phyloP scores from a whole-genome alignment of 1,140 invertebrate species.

The Eubasilissa regina region DNA sequence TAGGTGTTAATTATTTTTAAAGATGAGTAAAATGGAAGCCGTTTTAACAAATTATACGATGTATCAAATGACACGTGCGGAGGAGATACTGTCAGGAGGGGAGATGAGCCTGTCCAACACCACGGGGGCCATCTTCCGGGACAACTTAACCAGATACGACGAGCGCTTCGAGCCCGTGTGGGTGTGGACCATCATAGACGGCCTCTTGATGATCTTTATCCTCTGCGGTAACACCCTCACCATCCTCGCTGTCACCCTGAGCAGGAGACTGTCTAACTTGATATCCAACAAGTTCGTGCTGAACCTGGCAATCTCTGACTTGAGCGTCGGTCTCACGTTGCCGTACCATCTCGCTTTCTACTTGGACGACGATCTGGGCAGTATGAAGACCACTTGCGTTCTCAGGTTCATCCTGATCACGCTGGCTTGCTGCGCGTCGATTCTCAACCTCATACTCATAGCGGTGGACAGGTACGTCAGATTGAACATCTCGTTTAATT shows the following conservation, averaged over 20 bases:
- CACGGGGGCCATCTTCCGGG: constrained; percentile 57
- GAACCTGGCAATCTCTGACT: constrained; percentile 82
- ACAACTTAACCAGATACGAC: constrained; percentile 52
- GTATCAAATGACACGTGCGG: constrained; percentile 44
- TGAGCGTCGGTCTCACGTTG: constrained; percentile 80
- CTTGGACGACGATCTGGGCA: constrained; percentile 73
- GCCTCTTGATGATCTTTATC: constrained; percentile 77
- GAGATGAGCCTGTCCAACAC: constrained; percentile 64
- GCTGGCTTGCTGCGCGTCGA: constrained; percentile 82
- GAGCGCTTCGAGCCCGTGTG: constrained; percentile 67
- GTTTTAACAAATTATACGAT: constrained; percentile 53
- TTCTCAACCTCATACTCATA: constrained; percentile 87
- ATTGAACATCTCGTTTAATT: background rate
- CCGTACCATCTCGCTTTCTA: constrained; percentile 84
- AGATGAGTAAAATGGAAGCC: background rate
- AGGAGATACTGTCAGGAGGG: constrained; percentile 38
- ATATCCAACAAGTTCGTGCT: constrained; percentile 83
- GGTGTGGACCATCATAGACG: constrained; percentile 77
- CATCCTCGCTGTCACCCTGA: constrained; percentile 79
- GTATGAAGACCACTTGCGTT: constrained; percentile 75
- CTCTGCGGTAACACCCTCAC: constrained; percentile 81
- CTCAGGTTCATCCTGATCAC: constrained; percentile 81
- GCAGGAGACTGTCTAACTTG: constrained; percentile 76
- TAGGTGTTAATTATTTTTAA: background rate
- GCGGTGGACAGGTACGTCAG: constrained; percentile 79